phyloP scores from a whole-genome alignment of 2,888 invertebrate genomes.

The Fragum fragum region DNA sequence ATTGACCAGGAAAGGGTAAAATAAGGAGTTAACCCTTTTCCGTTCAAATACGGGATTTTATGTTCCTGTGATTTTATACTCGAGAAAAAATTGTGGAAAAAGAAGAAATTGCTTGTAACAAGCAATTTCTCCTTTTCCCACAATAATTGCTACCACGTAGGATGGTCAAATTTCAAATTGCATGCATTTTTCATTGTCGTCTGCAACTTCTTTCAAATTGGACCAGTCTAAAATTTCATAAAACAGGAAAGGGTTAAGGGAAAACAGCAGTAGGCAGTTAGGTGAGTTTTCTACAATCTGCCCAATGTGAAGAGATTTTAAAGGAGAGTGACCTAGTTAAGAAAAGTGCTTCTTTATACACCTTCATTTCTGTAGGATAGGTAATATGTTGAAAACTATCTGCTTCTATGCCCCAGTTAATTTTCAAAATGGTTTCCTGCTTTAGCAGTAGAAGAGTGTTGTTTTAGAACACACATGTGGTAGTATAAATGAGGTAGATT shows the following conservation, averaged over 20 bases:
- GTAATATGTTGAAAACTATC: constrained; percentile 4
- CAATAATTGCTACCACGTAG: too few relatives aligned
- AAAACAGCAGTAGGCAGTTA: constrained; percentile 5
- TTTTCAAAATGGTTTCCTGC: constrained; percentile 16
- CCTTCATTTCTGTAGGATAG: constrained; percentile 5
- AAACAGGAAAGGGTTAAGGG: neutral
- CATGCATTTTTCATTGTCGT: too few relatives aligned
- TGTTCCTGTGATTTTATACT: too few relatives aligned
- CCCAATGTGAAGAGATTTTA: constrained; percentile 7
- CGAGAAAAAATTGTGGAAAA: too few relatives aligned
- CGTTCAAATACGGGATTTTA: too few relatives aligned
- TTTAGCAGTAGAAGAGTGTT: neutral
- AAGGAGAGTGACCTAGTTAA: constrained; percentile 20
- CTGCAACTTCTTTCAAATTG: too few relatives aligned
- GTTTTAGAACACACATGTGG: neutral
- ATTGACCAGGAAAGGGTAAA: too few relatives aligned
- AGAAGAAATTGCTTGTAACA: too few relatives aligned
- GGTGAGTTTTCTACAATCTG: neutral
- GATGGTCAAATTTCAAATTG: too few relatives aligned
- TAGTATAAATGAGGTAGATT: neutral
- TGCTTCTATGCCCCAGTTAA: constrained; percentile 6
- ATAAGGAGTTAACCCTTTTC: too few relatives aligned
- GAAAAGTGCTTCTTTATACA: constrained; percentile 10
- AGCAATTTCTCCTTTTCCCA: too few relatives aligned
- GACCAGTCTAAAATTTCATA: too few relatives aligned